These are phyloP conservation scores for Ornithorhynchus anatinus DNA, from an alignment of 2,113 vertebrate genomes.

Conservation along the genomic window DNA sequence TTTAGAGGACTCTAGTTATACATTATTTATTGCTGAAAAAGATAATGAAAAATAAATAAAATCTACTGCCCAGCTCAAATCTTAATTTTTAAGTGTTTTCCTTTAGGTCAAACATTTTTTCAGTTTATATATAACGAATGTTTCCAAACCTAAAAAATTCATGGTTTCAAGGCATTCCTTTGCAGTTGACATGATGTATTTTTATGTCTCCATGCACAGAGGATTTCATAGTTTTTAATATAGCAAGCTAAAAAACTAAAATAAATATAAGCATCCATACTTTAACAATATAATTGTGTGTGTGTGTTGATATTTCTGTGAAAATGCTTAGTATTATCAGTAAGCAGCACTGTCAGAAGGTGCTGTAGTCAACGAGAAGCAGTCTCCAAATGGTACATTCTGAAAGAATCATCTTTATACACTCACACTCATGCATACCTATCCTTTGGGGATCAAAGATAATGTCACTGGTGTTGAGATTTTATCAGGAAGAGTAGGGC, in stretches of 20 bases:
- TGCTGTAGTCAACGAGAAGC: too few relatives aligned
- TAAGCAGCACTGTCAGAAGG: too few relatives aligned
- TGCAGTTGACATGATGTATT: background rate
- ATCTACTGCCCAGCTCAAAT: background rate
- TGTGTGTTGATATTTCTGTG: too few relatives aligned
- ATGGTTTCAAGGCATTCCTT: background rate
- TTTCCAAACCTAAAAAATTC: background rate
- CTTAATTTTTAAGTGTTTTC: background rate
- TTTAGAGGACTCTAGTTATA: conserved; percentile 9
- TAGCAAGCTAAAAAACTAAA: background rate
- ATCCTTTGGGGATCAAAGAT: too few relatives aligned
- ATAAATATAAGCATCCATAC: too few relatives aligned
- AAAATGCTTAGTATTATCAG: too few relatives aligned
- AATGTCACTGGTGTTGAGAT: too few relatives aligned
- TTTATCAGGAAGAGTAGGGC: too few relatives aligned
- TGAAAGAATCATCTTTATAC: too few relatives aligned
- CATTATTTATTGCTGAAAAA: background rate
- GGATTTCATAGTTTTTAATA: rapidly evolving
- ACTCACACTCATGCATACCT: too few relatives aligned
- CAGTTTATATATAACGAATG: background rate
- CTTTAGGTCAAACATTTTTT: background rate
- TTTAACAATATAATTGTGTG: too few relatives aligned
- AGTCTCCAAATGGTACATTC: too few relatives aligned
- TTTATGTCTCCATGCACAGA: background rate
- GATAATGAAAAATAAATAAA: background rate